Conservation (phyloP, 1,140 invertebrate genomes). For the Lucilia cuprina region DNA sequence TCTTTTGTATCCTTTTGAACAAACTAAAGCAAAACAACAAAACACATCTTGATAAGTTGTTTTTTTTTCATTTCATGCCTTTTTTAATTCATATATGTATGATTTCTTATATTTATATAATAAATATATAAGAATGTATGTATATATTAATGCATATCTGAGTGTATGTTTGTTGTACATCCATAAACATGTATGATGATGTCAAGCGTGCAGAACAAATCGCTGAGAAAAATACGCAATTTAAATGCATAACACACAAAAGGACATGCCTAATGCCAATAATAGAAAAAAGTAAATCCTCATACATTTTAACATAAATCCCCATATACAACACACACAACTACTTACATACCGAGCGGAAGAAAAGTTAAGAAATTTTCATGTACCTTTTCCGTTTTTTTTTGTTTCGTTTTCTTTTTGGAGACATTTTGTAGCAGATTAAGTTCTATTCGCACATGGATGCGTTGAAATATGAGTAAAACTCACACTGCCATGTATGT, state of each 20-base stretch:
- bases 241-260: slow-evolving; percentile 63
- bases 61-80: neutral
- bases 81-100: no score
- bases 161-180: neutral
- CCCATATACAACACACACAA: slow-evolving; percentile 35
- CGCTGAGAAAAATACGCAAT: slow-evolving; percentile 63
- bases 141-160: neutral
- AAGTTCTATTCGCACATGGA: slow-evolving; percentile 63
- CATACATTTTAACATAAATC: slow-evolving; percentile 54
- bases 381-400: slow-evolving; percentile 34
- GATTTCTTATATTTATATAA: no score
- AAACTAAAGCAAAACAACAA: neutral
- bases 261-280: slow-evolving; percentile 63
- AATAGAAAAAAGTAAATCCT: slow-evolving; percentile 63
- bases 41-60: slow-evolving; percentile 55
- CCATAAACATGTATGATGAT: slow-evolving; percentile 30
- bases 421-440: slow-evolving; percentile 63
- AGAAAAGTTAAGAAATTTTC: slow-evolving; percentile 33
- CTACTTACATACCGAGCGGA: neutral
- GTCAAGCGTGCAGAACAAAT: slow-evolving; percentile 53
- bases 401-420: slow-evolving; percentile 41
- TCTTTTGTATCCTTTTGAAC: neutral
- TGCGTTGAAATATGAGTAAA: slow-evolving; percentile 60
- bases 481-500: neutral
- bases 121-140: no score